Conservation (phyloP, 1,140 invertebrate species). For the Augochlora pura region DNA sequence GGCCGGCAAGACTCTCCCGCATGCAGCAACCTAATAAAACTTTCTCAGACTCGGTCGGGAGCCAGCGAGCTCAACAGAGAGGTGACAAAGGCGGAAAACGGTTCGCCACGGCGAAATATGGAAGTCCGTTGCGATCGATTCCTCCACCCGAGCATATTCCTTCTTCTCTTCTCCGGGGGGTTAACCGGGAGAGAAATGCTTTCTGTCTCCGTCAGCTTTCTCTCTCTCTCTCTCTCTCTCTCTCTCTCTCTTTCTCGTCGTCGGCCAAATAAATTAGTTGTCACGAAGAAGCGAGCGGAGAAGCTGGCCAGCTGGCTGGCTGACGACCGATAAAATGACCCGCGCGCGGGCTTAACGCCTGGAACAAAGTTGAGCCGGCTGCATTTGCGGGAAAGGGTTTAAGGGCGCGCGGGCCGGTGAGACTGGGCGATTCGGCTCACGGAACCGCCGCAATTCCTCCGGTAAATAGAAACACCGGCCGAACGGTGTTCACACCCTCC, state of each 20-base stretch:
- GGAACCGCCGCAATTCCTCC: slow-evolving; percentile 36
- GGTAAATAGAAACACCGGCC: slow-evolving; percentile 16
- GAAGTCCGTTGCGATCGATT: slow-evolving; percentile 59
- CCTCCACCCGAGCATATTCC: slow-evolving; percentile 45
- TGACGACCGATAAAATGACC: slow-evolving; percentile 65
- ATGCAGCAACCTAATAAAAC: no score
- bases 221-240: background rate
- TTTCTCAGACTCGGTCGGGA: background rate
- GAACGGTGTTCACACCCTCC: no score
- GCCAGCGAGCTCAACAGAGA: background rate
- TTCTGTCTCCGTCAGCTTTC: background rate
- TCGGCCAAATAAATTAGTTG: slow-evolving; percentile 69
- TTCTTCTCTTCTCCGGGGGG: background rate
- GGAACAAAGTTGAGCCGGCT: slow-evolving; percentile 52
- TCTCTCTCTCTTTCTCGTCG: background rate
- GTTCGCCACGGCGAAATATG: slow-evolving; percentile 45
- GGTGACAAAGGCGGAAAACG: slow-evolving; percentile 18
- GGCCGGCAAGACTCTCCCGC: no score
- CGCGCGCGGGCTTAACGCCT: slow-evolving; percentile 54
- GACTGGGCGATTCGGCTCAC: slow-evolving; percentile 43
- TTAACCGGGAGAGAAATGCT: background rate
- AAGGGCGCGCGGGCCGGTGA: background rate
- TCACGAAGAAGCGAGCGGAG: slow-evolving; percentile 56
- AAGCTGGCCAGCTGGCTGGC: slow-evolving; percentile 55
- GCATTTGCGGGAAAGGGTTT: slow-evolving; percentile 51